A percentile compares a stretch with the other conserved stretches of the same genome.
Evolutionary conservation across 2,113 vertebrate species (phyloP).

Genomic region (Empidonax traillii): DNA sequence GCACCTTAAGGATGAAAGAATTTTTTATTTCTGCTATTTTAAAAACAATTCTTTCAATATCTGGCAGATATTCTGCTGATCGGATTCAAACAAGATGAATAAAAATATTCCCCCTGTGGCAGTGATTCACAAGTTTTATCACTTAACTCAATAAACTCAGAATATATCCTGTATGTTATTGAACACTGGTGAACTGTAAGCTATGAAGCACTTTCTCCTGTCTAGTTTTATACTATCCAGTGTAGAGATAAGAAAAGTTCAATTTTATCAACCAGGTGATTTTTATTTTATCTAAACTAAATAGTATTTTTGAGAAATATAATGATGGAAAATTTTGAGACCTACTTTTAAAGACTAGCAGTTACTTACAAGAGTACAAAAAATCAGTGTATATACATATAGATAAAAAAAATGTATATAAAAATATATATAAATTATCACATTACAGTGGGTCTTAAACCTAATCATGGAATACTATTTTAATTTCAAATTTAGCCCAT

Average conservation of each 20-base stretch:
- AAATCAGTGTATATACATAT: rapidly evolving
- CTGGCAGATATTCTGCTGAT: conserved; percentile 36
- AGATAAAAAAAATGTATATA: rapidly evolving
- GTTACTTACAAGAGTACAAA: background rate
- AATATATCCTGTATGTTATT: background rate
- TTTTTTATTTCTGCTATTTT: conserved; percentile 38
- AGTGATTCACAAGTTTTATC: conserved; percentile 31
- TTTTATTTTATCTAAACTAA: background rate
- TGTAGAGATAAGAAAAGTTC: background rate
- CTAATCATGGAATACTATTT: background rate
- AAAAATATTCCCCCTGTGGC: conserved; percentile 41
- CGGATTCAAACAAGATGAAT: conserved; percentile 38
- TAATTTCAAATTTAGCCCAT: background rate
- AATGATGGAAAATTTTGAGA: background rate
- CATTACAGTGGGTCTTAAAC: background rate
- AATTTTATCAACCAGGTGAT: background rate
- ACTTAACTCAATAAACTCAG: background rate
- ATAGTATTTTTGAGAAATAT: background rate
- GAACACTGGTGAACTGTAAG: background rate
- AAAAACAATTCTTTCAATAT: conserved; percentile 41
- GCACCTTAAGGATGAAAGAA: background rate
- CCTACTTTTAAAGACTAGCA: background rate
- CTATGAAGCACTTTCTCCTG: background rate
- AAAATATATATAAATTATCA: background rate
- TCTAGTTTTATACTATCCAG: background rate